Conservation (phyloP, 2,888 invertebrate genomes). For the Heliconius ismenius region DNA sequence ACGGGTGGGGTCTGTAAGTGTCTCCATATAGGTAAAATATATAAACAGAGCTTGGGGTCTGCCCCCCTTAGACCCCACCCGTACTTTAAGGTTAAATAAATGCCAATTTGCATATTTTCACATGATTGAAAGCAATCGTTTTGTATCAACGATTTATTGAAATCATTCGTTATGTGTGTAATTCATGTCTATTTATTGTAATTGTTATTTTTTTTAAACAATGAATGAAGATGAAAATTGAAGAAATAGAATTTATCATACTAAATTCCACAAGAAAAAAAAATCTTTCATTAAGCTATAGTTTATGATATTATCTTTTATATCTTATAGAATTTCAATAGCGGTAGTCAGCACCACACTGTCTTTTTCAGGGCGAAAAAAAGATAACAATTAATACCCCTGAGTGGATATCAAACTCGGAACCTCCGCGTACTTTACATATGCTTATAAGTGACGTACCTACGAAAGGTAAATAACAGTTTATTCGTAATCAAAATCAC, state of each 20-base stretch:
- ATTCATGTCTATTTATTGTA: background rate
- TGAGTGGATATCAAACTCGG: no score
- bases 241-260: background rate
- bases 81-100: constrained; percentile 34
- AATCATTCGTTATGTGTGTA: background rate
- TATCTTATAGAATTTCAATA: no score
- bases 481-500: background rate
- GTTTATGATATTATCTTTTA: background rate
- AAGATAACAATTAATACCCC: no score
- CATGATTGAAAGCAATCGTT: constrained; percentile 42
- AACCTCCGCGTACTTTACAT: no score
- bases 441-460: no score
- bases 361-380: no score
- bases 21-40: no score
- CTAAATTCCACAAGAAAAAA: background rate
- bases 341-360: no score
- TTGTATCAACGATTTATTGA: constrained; percentile 32
- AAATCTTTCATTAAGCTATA: background rate
- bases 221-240: background rate
- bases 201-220: background rate
- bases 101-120: constrained; percentile 44
- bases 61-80: no score
- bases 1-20: no score
- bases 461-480: background rate
- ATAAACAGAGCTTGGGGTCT: no score